Base-by-base conservation (phyloP, 2,113 vertebrate genomes). In the Siniperca chuatsi region DNA sequence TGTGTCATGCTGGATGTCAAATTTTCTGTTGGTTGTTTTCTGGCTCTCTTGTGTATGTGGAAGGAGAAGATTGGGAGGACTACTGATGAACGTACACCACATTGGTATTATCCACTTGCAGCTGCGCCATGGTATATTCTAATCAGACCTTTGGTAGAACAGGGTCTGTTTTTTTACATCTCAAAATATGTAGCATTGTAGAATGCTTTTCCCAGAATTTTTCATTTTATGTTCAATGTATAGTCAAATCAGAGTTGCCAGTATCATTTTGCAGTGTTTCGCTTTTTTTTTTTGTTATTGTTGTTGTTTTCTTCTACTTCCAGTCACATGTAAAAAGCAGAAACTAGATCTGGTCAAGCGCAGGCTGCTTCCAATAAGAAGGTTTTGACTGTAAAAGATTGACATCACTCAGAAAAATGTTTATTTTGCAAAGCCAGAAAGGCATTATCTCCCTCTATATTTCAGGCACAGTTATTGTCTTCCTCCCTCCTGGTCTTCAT, bases 1-100 rank as follows among this genome's bases (percentile, higher is more conserved):
- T 87, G 89, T 79, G 75, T 84, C 73, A 70, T 52, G 57, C 64
- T 76, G 61, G 54, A 83, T 81, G 79, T 79, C 86, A 62, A 4
- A 70, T 79, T 83, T 79, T 61, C 37, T 70, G 72, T 62, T 40
- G 70, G 80, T 55, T 74, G 23, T 76, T 69, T 62, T 78, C 70
- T 23, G 37, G 33, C 72, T 69, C 25, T 75, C 48, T 57, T 82
- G 55, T 67, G 70, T 29, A 40, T 60, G 65, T 71, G 72, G 37
- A 58, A 33, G 67, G 48, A 46, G 54, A 79, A 60, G 37, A 81
- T 65, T 58, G 18, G 42, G 52, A 29, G 15, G 73, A 81, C 52
- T 33, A 10, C 52, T 46, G 44, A 78, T 25, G 35, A 81, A 52
- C 71, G 25, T 37, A 29, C 61, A 12, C 55, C 71, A 70, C 60